Base-by-base conservation (phyloP, 1,140 invertebrate species). In the Rhyacophila brunnea region DNA sequence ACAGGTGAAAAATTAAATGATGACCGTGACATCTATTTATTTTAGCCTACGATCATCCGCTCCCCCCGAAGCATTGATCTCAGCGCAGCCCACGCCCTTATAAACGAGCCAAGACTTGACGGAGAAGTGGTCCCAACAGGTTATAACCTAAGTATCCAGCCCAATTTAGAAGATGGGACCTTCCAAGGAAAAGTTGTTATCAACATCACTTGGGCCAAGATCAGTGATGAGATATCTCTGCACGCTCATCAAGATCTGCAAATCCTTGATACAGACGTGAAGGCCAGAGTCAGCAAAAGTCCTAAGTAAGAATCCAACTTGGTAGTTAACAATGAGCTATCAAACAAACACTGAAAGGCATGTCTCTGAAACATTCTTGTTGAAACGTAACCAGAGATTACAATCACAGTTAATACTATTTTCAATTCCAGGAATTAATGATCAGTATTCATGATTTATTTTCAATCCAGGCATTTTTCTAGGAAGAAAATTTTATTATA, bases 161-260 rank as follows among this genome's bases (percentile, higher is more conserved):
- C 86, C 0, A 81, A 80, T 45, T 69, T 83, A 0, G 77, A 80
- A 32, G 75, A 85, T 42, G 76, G 76, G 0, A 71, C 78, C 1
- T 88, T 86, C 65, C 80, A 74, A 38, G 87, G 86, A 10, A 68
- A 73, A 35, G 80, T 88, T 0, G 77, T 74, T 53, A 86, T 89
- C 36, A 82, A 84, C 58, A 69, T 86, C 7, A 83, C 74, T 0
- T 86, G 83, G 78, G 68, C 75, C 5, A 68, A 77, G 11, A 72
- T 78, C 7, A 76, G 81, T 5, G 80, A 84, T 60, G 78, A 80
- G 57, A 81, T 89, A 40, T 78, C 68, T 1, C 64, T 89, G 0
- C 85, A 88, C 67, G 80, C 80, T n/a, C 79, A 84, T 60, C 80
- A 78, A 36, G 79, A 85, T 56, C 68, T 88, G 6, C 68, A 80